These are phyloP conservation scores for Prionace glauca DNA, from an alignment of 2,797 vertebrate genomes.

Conservation along the genomic window DNA sequence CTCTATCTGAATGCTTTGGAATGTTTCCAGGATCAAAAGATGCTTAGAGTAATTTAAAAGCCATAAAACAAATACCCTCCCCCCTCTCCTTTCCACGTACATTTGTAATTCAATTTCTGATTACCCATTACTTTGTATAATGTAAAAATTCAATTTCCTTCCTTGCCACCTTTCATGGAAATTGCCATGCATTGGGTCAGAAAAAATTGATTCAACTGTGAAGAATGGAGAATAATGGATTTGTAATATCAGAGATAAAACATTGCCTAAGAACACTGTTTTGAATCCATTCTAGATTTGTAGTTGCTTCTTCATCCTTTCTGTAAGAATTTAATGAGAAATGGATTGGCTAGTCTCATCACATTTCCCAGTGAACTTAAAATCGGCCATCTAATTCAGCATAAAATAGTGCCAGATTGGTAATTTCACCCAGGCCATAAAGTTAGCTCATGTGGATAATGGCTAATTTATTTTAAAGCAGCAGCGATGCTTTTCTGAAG, in stretches of 20 bases:
- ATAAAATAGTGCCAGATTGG: not conserved
- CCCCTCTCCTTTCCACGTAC: not conserved
- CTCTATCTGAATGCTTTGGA: not conserved
- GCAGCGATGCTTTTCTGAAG: not conserved
- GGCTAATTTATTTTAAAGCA: not conserved
- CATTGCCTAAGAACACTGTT: not conserved
- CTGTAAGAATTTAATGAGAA: not conserved
- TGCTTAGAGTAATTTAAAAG: not conserved
- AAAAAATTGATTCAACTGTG: slow-evolving; percentile 18
- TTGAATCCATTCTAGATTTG: not conserved
- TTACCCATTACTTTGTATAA: slow-evolving; percentile 2
- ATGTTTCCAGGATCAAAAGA: not conserved
- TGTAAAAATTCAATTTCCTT: slow-evolving; percentile 19
- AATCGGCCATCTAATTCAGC: not conserved
- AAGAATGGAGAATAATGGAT: not conserved
- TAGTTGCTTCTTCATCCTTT: not conserved
- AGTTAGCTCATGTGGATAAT: not conserved
- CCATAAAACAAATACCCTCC: not conserved
- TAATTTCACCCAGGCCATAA: not conserved
- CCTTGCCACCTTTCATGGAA: slow-evolving; percentile 1
- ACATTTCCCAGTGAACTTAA: not conserved
- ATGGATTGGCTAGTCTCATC: not conserved
- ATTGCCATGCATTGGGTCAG: not conserved
- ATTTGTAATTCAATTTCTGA: not conserved
- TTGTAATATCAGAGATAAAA: not conserved